These are phyloP conservation scores for Carcinoscorpius rotundicauda DNA, from an alignment of 1,140 invertebrate genomes.

Conservation along the genomic window DNA sequence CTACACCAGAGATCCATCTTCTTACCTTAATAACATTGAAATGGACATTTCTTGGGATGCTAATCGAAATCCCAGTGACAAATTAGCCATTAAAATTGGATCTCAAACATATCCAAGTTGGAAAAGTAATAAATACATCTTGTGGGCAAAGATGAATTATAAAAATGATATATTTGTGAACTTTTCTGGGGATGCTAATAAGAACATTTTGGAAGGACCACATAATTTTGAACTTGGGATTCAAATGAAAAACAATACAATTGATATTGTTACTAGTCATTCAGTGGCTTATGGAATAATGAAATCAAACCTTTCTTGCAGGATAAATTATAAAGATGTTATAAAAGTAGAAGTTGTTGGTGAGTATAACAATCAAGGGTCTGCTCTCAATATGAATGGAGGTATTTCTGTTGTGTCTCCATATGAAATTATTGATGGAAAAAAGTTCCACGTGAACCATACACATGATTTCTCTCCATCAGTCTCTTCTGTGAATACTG, in stretches of 20 bases:
- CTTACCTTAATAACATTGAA: not conserved
- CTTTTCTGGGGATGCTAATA: constrained; percentile 9
- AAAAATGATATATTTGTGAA: constrained; percentile 10
- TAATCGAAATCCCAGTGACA: constrained; percentile 10
- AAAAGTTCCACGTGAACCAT: constrained; percentile 6
- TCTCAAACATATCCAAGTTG: constrained; percentile 4
- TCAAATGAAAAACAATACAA: constrained; percentile 4
- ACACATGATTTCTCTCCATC: constrained; percentile 8
- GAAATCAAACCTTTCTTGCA: constrained; percentile 2
- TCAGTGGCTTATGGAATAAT: constrained; percentile 11
- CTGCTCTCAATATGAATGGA: constrained; percentile 4
- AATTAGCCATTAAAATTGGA: constrained; percentile 7
- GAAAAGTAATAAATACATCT: constrained; percentile 8
- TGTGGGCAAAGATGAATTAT: constrained; percentile 10
- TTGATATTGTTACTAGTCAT: constrained; percentile 10
- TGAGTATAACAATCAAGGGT: constrained; percentile 2
- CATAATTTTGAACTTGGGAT: constrained; percentile 13
- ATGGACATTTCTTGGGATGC: constrained; percentile 14
- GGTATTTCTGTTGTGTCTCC: constrained; percentile 10
- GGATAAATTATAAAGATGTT: constrained; percentile 6
- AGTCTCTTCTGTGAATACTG: constrained; percentile 5
- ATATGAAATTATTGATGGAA: constrained; percentile 16
- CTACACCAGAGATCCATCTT: too few species aligned
- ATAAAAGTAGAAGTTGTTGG: constrained; percentile 8
- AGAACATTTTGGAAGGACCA: constrained; percentile 8